Conservation (phyloP, 2,113 vertebrate species). For the Petrocephalus zakoni region DNA sequence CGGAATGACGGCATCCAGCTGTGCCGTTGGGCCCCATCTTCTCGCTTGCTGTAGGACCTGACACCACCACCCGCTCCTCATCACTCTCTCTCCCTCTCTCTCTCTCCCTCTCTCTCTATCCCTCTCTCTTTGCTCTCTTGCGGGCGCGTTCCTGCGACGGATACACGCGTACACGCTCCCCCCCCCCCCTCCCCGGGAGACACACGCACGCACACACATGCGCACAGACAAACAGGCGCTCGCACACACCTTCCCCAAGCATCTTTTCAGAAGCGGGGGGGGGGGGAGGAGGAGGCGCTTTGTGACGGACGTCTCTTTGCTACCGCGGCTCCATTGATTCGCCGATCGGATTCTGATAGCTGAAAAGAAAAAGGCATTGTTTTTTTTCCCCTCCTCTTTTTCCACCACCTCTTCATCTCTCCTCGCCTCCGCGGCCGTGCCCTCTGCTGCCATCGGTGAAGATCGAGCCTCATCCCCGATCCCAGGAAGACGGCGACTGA, state of each 20-base stretch:
- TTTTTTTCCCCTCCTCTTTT: slow-evolving; percentile 51
- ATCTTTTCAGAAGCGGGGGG: slow-evolving; percentile 55
- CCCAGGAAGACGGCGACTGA: slow-evolving; percentile 55
- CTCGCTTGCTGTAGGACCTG: not conserved
- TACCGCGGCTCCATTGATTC: slow-evolving; percentile 37
- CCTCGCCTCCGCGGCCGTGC: slow-evolving; percentile 50
- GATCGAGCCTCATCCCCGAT: slow-evolving; percentile 59
- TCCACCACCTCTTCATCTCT: slow-evolving; percentile 50
- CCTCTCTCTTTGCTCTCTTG: not conserved
- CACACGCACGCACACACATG: slow-evolving; percentile 30
- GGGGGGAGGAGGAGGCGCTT: not conserved
- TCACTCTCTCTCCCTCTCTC: slow-evolving; percentile 23
- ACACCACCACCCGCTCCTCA: not conserved
- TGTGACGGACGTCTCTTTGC: slow-evolving; percentile 36
- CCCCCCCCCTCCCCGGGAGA: not conserved
- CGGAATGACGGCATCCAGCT: not conserved
- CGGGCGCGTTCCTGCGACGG: not conserved
- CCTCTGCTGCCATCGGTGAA: slow-evolving; percentile 57
- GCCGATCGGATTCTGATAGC: slow-evolving; percentile 46
- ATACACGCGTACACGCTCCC: not conserved
- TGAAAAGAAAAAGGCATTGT: slow-evolving; percentile 59
- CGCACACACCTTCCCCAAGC: slow-evolving; percentile 66
- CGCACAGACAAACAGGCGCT: slow-evolving; percentile 47
- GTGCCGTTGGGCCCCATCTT: not conserved
- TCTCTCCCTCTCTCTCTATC: slow-evolving; percentile 14